phyloP scores from a whole-genome alignment of 2,797 vertebrate genomes.

The Rhinatrema bivittatum region DNA sequence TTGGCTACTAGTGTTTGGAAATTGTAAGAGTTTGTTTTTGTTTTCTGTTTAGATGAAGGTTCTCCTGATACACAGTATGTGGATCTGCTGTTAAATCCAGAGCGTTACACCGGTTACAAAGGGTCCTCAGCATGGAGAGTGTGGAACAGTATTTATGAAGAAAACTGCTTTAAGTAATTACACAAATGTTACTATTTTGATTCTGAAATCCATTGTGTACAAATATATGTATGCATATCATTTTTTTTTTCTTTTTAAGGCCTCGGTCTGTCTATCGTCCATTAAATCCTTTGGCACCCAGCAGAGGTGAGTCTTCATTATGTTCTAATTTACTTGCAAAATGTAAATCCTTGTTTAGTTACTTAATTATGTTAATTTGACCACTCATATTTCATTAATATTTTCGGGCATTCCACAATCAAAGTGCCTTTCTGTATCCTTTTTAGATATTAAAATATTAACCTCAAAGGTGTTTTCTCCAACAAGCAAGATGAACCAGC shows the following conservation, averaged over 20 bases:
- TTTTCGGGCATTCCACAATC: too few relatives aligned
- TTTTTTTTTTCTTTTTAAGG: constrained; percentile 46
- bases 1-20: neutral
- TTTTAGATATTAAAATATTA: too few relatives aligned
- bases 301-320: constrained; percentile 61
- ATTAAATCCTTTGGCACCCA: constrained; percentile 82
- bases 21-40: too few relatives aligned
- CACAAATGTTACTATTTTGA: neutral
- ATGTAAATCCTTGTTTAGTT: too few relatives aligned
- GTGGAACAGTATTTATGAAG: constrained; percentile 95
- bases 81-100: constrained; percentile 87
- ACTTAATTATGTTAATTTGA: too few relatives aligned
- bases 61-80: constrained; percentile 84
- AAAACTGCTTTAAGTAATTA: constrained; percentile 94
- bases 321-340: too few relatives aligned
- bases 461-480: too few relatives aligned
- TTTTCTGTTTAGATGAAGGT: constrained; percentile 66
- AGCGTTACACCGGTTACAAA: constrained; percentile 87
- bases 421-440: too few relatives aligned
- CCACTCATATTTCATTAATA: too few relatives aligned
- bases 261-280: constrained; percentile 94
- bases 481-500: too few relatives aligned
- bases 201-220: neutral
- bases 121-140: constrained; percentile 83
- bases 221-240: constrained; percentile 12